These are phyloP conservation scores for Physocephala rufipes DNA, from an alignment of 2,888 invertebrate species.

Conservation along the genomic window DNA sequence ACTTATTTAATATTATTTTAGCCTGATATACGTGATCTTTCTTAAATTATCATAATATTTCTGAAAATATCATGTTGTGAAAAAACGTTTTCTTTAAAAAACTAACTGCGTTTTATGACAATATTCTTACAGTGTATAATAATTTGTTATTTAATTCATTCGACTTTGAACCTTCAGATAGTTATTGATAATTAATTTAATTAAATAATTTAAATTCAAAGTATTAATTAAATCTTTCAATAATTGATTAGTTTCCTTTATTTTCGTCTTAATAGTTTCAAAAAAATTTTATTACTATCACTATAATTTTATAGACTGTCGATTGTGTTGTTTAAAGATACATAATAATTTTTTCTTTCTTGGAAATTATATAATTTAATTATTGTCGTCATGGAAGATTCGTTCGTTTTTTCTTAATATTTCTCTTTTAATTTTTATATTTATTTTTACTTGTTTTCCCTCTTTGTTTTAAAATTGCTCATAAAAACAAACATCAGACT, in stretches of 20 bases:
- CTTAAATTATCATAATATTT: too few relatives aligned
- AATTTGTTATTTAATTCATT: too few relatives aligned
- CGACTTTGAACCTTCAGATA: too few relatives aligned
- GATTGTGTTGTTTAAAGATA: neutral
- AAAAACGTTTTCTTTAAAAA: too few relatives aligned
- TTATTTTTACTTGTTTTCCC: neutral
- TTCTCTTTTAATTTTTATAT: neutral
- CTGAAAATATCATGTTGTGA: too few relatives aligned
- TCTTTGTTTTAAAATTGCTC: neutral
- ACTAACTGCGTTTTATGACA: too few relatives aligned
- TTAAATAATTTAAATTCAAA: neutral
- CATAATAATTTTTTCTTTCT: neutral
- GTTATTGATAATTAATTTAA: neutral
- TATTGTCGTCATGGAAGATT: neutral
- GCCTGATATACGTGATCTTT: too few relatives aligned
- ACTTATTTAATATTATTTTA: too few relatives aligned
- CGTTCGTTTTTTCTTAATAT: neutral
- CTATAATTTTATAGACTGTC: neutral
- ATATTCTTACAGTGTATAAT: too few relatives aligned
- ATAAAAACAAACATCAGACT: neutral
- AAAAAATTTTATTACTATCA: neutral
- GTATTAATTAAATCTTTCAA: slow-evolving; percentile 2
- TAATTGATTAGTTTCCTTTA: neutral
- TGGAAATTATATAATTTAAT: neutral
- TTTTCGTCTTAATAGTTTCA: neutral